A percentile compares a stretch with the other conserved stretches of the same genome.
Conservation (phyloP, 2,113 vertebrate genomes). For the Calyptommatus sinebrachiatus region DNA sequence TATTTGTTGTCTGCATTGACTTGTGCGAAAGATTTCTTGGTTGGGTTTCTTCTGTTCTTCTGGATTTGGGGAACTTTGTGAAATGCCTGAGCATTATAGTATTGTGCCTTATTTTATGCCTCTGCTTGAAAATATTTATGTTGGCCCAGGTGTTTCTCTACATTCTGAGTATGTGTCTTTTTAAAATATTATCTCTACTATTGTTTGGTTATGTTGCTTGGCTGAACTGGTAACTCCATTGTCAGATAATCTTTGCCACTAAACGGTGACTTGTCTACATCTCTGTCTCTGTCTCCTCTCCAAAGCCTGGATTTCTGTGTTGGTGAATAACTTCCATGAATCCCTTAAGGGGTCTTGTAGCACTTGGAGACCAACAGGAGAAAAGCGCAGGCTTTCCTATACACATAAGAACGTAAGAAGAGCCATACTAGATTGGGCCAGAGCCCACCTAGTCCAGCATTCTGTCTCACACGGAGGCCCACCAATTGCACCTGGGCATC, state of each 20-base stretch:
- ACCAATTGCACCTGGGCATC: no score
- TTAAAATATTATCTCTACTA: neutral
- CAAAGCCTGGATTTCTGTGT: neutral
- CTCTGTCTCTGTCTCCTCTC: neutral
- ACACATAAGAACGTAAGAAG: no score
- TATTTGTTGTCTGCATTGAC: neutral
- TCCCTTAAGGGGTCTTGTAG: no score
- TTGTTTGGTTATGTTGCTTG: neutral
- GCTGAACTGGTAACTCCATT: constrained; percentile 23
- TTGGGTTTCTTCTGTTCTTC: neutral
- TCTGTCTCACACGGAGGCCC: no score
- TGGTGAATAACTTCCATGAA: no score
- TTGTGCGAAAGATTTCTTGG: neutral
- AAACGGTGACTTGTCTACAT: constrained; percentile 52
- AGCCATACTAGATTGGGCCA: no score
- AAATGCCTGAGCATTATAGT: neutral
- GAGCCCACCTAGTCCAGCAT: no score
- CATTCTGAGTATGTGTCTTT: neutral
- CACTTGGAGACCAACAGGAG: no score
- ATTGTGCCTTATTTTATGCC: neutral
- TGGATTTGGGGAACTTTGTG: neutral
- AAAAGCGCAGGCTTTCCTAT: no score
- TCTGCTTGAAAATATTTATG: constrained; percentile 10
- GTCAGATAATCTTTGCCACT: constrained; percentile 29
- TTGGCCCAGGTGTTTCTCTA: constrained; percentile 21